A percentile compares a stretch with the other conserved stretches of the same genome.
Evolutionary conservation across 2,113 vertebrate genomes (phyloP).

Genomic region (Pachycephala philippinensis): DNA sequence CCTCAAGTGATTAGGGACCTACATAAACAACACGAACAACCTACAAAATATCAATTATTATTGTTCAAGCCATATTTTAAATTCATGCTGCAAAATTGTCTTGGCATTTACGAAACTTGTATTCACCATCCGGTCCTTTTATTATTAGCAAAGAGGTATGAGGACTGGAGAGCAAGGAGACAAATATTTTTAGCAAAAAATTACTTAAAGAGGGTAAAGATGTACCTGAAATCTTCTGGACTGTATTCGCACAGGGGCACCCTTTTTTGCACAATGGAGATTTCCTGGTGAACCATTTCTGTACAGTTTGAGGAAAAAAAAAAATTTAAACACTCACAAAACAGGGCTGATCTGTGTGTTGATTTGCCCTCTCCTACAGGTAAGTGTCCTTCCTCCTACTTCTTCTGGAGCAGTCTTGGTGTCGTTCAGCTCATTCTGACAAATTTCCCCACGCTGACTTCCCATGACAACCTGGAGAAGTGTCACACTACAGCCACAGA

Average conservation of each 20-base stretch:
- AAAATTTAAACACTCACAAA: background rate
- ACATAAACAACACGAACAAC: background rate
- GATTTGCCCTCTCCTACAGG: background rate
- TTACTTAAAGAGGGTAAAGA: background rate
- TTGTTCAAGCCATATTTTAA: background rate
- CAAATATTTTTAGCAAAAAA: background rate
- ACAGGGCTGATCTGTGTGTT: background rate
- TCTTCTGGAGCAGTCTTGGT: background rate
- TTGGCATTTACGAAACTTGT: background rate
- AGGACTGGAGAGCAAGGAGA: background rate
- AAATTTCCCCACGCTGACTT: rapidly evolving
- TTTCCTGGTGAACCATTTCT: background rate
- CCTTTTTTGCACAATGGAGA: background rate
- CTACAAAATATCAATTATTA: background rate
- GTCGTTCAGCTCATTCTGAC: rapidly evolving
- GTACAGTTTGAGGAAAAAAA: background rate
- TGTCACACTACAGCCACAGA: background rate
- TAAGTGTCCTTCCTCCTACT: background rate
- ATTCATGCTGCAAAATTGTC: background rate
- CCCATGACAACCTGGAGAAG: rapidly evolving
- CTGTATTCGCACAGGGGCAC: background rate
- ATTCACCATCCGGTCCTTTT: background rate
- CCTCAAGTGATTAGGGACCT: conserved; percentile 9
- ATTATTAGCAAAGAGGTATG: background rate
- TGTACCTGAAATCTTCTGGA: background rate